Evolutionary conservation across 2,797 vertebrate genomes (phyloP), one percentile per base, ranked within the genome.

Genomic region (Rhabdophis nuchalis): DNA sequence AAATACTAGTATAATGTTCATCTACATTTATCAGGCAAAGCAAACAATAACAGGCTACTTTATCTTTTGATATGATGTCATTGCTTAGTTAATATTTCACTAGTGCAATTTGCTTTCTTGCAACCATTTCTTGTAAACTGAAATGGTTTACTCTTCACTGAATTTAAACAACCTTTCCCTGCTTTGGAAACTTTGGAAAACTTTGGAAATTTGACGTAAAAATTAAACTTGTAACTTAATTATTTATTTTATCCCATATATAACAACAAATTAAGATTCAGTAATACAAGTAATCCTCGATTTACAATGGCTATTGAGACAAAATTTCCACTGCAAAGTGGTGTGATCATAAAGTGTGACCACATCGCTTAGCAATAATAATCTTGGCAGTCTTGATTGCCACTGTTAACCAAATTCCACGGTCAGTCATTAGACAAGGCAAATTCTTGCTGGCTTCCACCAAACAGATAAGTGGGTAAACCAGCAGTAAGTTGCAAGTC

Each of bases 21-120:
- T 27, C 54, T 82, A 53, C 1, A 14, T 11, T 52, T 90, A 53
- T 16, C 85, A 90, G 52, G 23, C 1, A 92, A 87, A 82, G 85
- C 56, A 90, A 90, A 88, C 54, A 92, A 60, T 41, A 87, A 25
- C 4, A 77, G 60, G 23, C 64, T 90, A 27, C 32, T 32, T 25
- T 77, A 36, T 68, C 88, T n/a, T 77, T 90, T 92, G n/a, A 52
- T 46, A 82, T 29, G 53, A 36, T 53, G 54, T 60, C 29, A 92
- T 41, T 29, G 29, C 53, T 82, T 82, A 29, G 86, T 90, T 90
- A 90, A 90, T 90, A 82, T 90, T 92, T 87, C 25, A 92, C 64
- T 56, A 87, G 23, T 32, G 23, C 53, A n/a, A 88, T 61, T 87
- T 92, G 9, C 29, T n/a, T 87, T 92, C 87, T 91, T 32, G 64